Percentiles rank a stretch among this genome's conserved stretches.
Conservation (phyloP, 2,113 vertebrate genomes). For the Eira barbara region DNA sequence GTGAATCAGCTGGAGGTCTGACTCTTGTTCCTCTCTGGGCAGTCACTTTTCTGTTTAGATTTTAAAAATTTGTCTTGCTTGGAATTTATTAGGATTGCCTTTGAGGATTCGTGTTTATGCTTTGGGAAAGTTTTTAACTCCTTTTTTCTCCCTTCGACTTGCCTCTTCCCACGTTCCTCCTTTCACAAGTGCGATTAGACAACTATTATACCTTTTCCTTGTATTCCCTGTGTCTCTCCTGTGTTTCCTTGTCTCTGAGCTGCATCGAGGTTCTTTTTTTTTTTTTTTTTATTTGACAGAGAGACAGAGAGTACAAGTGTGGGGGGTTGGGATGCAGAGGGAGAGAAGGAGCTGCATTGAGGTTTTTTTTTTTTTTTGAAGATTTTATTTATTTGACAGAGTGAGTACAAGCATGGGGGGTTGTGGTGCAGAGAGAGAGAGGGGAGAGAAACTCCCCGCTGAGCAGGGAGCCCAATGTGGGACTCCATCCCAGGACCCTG, state of each 20-base stretch:
- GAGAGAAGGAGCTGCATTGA: too few species aligned
- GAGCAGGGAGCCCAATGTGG: too few species aligned
- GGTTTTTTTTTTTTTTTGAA: too few species aligned
- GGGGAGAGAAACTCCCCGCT: too few species aligned
- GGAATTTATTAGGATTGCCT: neutral
- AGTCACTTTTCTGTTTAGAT: neutral
- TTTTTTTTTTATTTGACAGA: too few species aligned
- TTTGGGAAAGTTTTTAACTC: constrained; percentile 6
- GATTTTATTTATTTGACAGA: too few species aligned
- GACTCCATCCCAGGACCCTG: too few species aligned
- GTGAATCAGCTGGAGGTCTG: neutral
- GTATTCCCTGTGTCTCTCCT: neutral
- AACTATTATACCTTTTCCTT: neutral
- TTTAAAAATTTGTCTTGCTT: neutral
- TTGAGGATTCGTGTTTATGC: neutral
- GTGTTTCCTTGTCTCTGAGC: neutral
- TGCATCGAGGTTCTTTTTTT: neutral
- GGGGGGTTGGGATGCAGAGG: too few species aligned
- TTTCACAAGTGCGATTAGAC: neutral
- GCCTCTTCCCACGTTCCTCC: neutral
- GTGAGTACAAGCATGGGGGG: too few species aligned
- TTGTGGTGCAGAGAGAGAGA: too few species aligned
- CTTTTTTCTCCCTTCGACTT: neutral
- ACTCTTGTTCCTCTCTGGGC: neutral
- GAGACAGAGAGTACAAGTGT: too few species aligned